phyloP scores from a whole-genome alignment of 1,140 invertebrate species.

The Eulimnadia texana region DNA sequence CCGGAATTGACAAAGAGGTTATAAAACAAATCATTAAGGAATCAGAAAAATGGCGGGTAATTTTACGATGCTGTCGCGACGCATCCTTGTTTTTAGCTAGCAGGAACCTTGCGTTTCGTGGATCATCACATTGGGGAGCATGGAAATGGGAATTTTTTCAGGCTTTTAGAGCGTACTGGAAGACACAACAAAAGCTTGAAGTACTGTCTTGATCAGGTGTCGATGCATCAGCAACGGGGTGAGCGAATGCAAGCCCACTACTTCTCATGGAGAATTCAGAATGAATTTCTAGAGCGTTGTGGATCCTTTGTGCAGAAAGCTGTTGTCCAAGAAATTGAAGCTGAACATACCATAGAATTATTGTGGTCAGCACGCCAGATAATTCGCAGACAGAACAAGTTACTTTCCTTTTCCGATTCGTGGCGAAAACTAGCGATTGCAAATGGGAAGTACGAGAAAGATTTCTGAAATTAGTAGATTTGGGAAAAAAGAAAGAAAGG shows the following conservation, averaged over 20 bases:
- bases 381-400: slow-evolving; percentile 2
- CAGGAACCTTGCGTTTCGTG: neutral
- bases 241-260: slow-evolving; percentile 1
- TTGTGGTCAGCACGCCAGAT: slow-evolving; percentile 2
- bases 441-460: slow-evolving; percentile 8
- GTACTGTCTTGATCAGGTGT: slow-evolving; percentile 4
- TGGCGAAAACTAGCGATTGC: neutral
- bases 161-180: slow-evolving; percentile 2
- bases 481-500: slow-evolving; percentile 8
- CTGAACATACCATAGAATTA: slow-evolving; percentile 4
- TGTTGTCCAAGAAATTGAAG: neutral
- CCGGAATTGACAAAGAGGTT: slow-evolving; percentile 6
- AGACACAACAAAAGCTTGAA: slow-evolving; percentile 6
- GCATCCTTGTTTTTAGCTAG: neutral
- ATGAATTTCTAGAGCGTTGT: slow-evolving; percentile 2
- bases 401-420: slow-evolving; percentile 5
- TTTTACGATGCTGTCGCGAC: neutral
- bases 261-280: slow-evolving; percentile 4
- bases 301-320: slow-evolving; percentile 3
- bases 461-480: slow-evolving; percentile 10
- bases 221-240: slow-evolving; percentile 6
- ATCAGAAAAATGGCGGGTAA: neutral
- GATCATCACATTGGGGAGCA: neutral
- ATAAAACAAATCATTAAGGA: slow-evolving; percentile 5
- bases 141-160: neutral